Base-by-base conservation (phyloP, 2,888 invertebrate genomes). In the Papilio elwesi region DNA sequence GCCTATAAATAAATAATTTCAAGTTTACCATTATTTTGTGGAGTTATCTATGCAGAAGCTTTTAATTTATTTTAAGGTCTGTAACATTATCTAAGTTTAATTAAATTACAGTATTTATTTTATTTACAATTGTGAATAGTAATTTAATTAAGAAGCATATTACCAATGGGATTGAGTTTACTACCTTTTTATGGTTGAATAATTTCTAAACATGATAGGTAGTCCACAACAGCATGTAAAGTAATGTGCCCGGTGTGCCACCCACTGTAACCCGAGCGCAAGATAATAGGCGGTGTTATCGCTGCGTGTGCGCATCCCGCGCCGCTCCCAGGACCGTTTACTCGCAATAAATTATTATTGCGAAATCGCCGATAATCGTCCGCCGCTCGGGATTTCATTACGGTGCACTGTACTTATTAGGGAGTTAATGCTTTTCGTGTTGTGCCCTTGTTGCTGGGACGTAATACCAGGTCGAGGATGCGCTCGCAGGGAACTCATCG, bases 351-450 rank as follows among this genome's bases (percentile, higher is more conserved):
- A 88, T 90, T 88, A 85, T 26, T 83, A 81, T 80, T 80, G 86
- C 83, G 79, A 87, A 88, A 90, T 88, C 88, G 85, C 81, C 86
- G 87, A 90, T 90, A 91, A 92, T 91, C 87, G 90, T 88, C 88
- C 82, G 80, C 82, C 81, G 77, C 79, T 77, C 80, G 74, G 78
- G 84, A 86, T 90, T 90, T 87, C 90, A 89, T 89, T 91, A 89
- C 82, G 78, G 79, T 80, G 74, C 78, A 77, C 77, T 79, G 81
- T 82, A 81, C 84, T 85, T 89, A 87, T 86, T 87, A 87, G 83
- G 80, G 76, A 78, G 76, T 75, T 75, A 76, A 76, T 78, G 74
- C 59, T 76, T 76, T 74, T 75, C 74, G 65, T 73, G 75, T 74
- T 68, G 75, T 71, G 36, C 47, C 59, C 65, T 66, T 52, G 47